Base-by-base conservation (phyloP, 1,140 invertebrate genomes). In the Galleria mellonella region DNA sequence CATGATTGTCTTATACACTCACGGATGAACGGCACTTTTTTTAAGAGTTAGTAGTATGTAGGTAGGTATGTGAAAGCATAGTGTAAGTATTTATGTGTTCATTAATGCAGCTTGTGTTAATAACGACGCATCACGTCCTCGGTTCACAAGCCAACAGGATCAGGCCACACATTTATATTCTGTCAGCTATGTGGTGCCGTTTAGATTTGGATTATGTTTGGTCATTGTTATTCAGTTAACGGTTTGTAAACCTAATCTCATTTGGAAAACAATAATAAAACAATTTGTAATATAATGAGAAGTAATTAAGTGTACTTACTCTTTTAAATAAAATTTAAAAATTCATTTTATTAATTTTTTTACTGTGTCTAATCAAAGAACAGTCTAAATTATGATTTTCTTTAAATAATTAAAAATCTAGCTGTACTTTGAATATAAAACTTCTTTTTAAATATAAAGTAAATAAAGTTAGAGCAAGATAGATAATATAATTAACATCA, bases 191-290 rank as follows among this genome's bases (percentile, higher is more conserved):
- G 60, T 66, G 63, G 59, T 68, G 68, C 68, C 81, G 78, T 81
- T 84, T 84, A 83, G 72, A 84, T 83, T 81, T 84, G 76, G 81
- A 84, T 84, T 83, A 84, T 75, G 68, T 69, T 68, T 60, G 64
- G 63, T 78, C 68, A 84, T 84, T 84, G 72, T 79, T 65, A 84
- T 84, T 75, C 81, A 70, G 51, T 45, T 59, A 62, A 72, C 68
- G 61, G 60, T 52, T 52, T 44, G 42, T 55, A 63, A 70, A 65
- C 58, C 70, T 74, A 71, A 62, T 68, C 72, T 77, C 73, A 82
- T 74, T 81, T 76, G 66, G 64, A 62, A 69, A 71, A 70, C 72
- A 58, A 78, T 75, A 74, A 71, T 70, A 70, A 59, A 66, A 62
- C 58, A 62, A 71, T 73, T 68, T 69, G 62, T 65, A 37, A 4